Evolutionary conservation across 2,888 invertebrate genomes (phyloP).

Genomic region (Noctua janthe): DNA sequence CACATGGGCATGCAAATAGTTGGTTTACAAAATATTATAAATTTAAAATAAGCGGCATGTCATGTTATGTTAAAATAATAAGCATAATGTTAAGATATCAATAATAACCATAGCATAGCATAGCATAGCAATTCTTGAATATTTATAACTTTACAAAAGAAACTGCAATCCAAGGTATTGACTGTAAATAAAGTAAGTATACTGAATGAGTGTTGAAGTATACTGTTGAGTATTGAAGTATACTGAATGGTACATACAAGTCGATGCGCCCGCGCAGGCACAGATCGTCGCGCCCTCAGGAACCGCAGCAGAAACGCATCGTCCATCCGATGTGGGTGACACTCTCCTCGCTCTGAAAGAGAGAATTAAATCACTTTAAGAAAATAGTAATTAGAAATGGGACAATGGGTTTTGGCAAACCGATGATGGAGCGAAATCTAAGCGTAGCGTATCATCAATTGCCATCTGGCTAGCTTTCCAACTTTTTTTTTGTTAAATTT

Average conservation of each 20-base stretch:
- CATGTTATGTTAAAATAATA: background rate
- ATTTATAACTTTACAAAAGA: background rate
- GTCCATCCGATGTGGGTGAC: conserved; percentile 31
- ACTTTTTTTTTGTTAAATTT: background rate
- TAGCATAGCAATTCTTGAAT: background rate
- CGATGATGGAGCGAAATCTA: background rate
- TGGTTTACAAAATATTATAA: too few species aligned
- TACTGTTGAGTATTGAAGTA: too few species aligned
- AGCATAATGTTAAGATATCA: background rate
- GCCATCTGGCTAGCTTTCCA: background rate
- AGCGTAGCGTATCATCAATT: background rate
- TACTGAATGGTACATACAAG: conserved; percentile 12
- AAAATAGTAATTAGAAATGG: background rate
- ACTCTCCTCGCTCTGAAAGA: conserved; percentile 23
- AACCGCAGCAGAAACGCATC: conserved; percentile 25
- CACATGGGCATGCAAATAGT: too few species aligned
- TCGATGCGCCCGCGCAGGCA: conserved; percentile 28
- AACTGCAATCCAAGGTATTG: background rate
- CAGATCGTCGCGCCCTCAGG: conserved; percentile 21
- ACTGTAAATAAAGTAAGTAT: background rate
- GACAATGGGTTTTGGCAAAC: background rate
- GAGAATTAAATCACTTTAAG: background rate
- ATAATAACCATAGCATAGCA: background rate
- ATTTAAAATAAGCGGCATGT: too few species aligned
- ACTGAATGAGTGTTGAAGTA: background rate